These are phyloP conservation scores for Pedionomus torquatus DNA, from an alignment of 2,113 vertebrate genomes.

Conservation along the genomic window DNA sequence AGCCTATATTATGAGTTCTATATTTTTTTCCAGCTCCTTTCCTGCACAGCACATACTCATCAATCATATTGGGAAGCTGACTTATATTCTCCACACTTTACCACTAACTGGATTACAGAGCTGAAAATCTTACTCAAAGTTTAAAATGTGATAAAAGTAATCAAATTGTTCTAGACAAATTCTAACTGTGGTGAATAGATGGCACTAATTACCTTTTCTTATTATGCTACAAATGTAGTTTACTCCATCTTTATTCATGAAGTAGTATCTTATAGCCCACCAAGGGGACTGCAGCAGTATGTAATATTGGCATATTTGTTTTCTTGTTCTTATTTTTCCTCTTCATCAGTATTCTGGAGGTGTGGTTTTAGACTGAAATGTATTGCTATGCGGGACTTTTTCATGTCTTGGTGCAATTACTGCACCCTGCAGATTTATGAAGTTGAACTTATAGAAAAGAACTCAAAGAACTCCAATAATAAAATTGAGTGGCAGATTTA, in stretches of 20 bases:
- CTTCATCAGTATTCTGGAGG: constrained; percentile 69
- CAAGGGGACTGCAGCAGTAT: constrained; percentile 69
- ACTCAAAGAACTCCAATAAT: not conserved
- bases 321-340: constrained; percentile 46
- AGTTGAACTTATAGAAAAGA: not conserved
- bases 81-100: constrained; percentile 84
- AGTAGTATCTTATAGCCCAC: constrained; percentile 76
- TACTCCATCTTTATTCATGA: constrained; percentile 92
- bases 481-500: not conserved
- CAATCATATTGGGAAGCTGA: constrained; percentile 89
- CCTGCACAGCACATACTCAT: constrained; percentile 82
- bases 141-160: constrained; percentile 98
- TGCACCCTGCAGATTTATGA: constrained; percentile 24
- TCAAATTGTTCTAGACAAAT: constrained; percentile 90
- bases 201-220: constrained; percentile 96
- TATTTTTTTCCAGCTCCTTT: constrained; percentile 68
- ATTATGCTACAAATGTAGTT: constrained; percentile 91
- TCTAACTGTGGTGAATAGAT: constrained; percentile 94
- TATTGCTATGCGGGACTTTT: constrained; percentile 49
- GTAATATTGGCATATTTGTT: constrained; percentile 76
- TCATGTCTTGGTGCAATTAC: constrained; percentile 55
- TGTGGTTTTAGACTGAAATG: constrained; percentile 59
- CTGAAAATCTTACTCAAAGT: constrained; percentile 92
- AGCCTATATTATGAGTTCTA: constrained; percentile 81
- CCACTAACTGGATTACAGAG: constrained; percentile 90